Percentiles rank a stretch among this genome's conserved stretches.
phyloP scores from a whole-genome alignment of 2,888 invertebrate species.

The Dioctria rufipes region DNA sequence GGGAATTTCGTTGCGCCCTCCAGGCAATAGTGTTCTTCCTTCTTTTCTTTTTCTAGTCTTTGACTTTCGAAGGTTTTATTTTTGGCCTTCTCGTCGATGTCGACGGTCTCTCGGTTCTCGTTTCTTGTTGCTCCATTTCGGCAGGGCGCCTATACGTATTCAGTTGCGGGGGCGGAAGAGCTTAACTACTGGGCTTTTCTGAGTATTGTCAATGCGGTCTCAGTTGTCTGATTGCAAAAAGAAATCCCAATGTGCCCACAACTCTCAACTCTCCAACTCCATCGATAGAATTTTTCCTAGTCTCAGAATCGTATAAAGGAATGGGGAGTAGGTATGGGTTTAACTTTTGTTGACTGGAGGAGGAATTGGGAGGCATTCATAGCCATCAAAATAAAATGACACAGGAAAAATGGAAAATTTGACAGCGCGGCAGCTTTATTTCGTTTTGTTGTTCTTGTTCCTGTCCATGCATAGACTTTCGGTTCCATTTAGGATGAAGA shows the following conservation, averaged over 20 bases:
- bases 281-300: conserved; percentile 11
- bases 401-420: conserved; percentile 40
- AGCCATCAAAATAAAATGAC: conserved; percentile 27
- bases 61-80: conserved; percentile 46
- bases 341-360: not conserved
- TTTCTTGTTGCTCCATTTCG: conserved; percentile 14
- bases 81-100: conserved; percentile 41
- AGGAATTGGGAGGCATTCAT: not conserved
- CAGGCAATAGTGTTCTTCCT: conserved; percentile 15
- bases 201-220: conserved; percentile 32
- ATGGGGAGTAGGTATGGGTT: not conserved
- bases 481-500: conserved; percentile 39
- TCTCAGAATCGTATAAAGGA: not conserved
- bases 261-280: not conserved
- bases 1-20: conserved; percentile 42
- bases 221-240: conserved; percentile 37
- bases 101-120: not conserved
- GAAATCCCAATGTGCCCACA: conserved; percentile 27
- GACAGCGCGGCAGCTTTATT: conserved; percentile 31
- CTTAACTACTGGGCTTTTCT: conserved; percentile 20
- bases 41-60: conserved; percentile 45
- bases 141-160: conserved; percentile 25
- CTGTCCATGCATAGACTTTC: conserved; percentile 4
- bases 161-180: conserved; percentile 1
- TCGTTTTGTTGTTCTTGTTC: conserved; percentile 21